These are phyloP conservation scores for Branchipolynoe longqiensis DNA, from an alignment of 2,888 invertebrate species.

Conservation along the genomic window DNA sequence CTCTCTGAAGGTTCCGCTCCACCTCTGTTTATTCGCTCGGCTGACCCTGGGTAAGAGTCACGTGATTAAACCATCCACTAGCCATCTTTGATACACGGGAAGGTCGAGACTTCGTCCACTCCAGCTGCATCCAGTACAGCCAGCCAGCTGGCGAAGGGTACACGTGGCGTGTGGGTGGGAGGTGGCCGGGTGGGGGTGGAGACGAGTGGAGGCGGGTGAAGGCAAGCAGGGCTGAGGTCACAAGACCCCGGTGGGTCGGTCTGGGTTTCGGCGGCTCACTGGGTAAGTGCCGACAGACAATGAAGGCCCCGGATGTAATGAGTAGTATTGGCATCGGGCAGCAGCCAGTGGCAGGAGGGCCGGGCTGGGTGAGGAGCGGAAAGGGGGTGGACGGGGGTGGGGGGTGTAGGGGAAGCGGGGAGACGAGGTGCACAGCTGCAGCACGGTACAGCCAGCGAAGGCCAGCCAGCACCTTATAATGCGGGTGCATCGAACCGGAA, in stretches of 20 bases:
- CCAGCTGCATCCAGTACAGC: too few species aligned
- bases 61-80: background rate
- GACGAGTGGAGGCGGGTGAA: background rate
- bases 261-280: slow-evolving; percentile 12
- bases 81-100: slow-evolving; percentile 23
- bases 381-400: background rate
- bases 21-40: background rate
- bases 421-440: too few species aligned
- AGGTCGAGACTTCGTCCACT: too few species aligned
- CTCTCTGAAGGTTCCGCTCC: background rate
- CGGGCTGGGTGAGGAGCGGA: background rate
- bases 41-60: background rate
- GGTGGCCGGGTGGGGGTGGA: background rate
- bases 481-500: too few species aligned
- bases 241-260: background rate
- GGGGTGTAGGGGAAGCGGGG: background rate
- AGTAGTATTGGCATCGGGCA: slow-evolving; percentile 38
- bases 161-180: background rate
- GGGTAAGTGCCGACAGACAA: slow-evolving; percentile 28
- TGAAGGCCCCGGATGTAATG: slow-evolving; percentile 34
- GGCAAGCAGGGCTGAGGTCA: slow-evolving; percentile 1
- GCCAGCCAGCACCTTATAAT: too few species aligned
- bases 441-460: too few species aligned
- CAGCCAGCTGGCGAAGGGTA: too few species aligned
- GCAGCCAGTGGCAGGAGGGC: background rate